These are phyloP conservation scores for Anolis apletophallus DNA, from an alignment of 2,797 vertebrate genomes.

Conservation along the genomic window DNA sequence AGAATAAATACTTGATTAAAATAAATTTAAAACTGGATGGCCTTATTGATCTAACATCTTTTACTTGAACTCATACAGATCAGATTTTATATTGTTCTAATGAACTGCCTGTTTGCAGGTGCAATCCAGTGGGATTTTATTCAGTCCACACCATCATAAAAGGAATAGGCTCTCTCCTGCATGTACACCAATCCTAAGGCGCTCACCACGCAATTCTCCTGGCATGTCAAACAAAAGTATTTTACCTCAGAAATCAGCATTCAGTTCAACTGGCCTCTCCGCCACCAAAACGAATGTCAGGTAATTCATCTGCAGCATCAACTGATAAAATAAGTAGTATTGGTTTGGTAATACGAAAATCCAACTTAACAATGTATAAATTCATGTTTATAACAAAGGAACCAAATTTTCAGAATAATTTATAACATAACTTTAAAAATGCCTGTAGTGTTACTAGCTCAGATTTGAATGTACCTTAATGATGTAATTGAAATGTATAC, in stretches of 20 bases:
- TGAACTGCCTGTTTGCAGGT: constrained; percentile 70
- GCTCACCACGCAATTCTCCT: constrained; percentile 59
- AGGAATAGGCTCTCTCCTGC: constrained; percentile 59
- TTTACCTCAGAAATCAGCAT: constrained; percentile 69
- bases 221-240: constrained; percentile 58
- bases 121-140: constrained; percentile 60
- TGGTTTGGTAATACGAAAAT: not conserved
- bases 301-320: constrained; percentile 74
- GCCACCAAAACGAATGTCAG: constrained; percentile 90
- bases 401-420: not conserved
- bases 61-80: constrained; percentile 7
- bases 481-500: not conserved
- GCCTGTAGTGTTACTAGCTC: not conserved
- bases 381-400: not conserved
- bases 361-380: too few relatives aligned
- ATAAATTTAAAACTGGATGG: constrained; percentile 4
- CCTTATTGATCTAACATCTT: not conserved
- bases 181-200: constrained; percentile 67
- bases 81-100: not conserved
- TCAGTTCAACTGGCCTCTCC: constrained; percentile 82
- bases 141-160: constrained; percentile 78
- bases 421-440: not conserved
- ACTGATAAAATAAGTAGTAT: not conserved
- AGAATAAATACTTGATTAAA: constrained; percentile 10
- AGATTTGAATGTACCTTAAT: not conserved